Conservation (phyloP, 2,113 vertebrate species). For the Lophius piscatorius region DNA sequence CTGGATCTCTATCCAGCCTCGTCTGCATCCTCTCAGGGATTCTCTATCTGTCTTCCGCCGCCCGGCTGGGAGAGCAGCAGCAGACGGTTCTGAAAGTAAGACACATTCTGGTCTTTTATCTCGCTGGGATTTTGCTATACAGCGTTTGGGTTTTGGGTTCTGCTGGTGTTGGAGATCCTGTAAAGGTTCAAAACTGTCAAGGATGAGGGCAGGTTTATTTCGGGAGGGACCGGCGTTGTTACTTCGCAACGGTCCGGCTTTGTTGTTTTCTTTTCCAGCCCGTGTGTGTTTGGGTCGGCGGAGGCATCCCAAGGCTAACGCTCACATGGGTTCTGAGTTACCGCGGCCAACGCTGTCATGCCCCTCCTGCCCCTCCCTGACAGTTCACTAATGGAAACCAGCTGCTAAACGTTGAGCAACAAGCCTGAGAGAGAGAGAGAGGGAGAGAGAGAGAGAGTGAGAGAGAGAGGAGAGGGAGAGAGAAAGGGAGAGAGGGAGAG, state of each 20-base stretch:
- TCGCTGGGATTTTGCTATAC: not conserved
- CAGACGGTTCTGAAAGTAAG: slow-evolving; percentile 65
- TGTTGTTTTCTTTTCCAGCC: slow-evolving; percentile 25
- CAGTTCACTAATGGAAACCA: slow-evolving; percentile 62
- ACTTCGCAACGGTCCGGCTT: slow-evolving; percentile 7
- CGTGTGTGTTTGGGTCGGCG: slow-evolving; percentile 38
- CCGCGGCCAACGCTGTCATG: slow-evolving; percentile 47
- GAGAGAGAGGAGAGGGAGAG: slow-evolving; percentile 16
- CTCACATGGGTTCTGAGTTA: slow-evolving; percentile 40
- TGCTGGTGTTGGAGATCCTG: not conserved
- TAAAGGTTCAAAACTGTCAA: not conserved
- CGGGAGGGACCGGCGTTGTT: not conserved
- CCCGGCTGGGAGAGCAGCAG: slow-evolving; percentile 58
- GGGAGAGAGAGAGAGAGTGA: slow-evolving; percentile 22
- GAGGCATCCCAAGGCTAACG: slow-evolving; percentile 12
- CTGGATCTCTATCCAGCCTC: slow-evolving; percentile 54
- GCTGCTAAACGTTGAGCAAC: slow-evolving; percentile 61
- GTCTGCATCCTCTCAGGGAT: slow-evolving; percentile 67
- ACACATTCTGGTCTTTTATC: slow-evolving; percentile 3
- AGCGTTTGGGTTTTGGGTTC: slow-evolving; percentile 1
- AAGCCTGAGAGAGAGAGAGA: slow-evolving; percentile 24
- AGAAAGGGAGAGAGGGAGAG: too few species aligned
- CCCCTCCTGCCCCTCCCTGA: slow-evolving; percentile 48
- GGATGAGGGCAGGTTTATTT: slow-evolving; percentile 4
- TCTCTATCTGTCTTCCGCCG: slow-evolving; percentile 36